phyloP scores from a whole-genome alignment of 2,113 vertebrate species.

The Gavia stellata region DNA sequence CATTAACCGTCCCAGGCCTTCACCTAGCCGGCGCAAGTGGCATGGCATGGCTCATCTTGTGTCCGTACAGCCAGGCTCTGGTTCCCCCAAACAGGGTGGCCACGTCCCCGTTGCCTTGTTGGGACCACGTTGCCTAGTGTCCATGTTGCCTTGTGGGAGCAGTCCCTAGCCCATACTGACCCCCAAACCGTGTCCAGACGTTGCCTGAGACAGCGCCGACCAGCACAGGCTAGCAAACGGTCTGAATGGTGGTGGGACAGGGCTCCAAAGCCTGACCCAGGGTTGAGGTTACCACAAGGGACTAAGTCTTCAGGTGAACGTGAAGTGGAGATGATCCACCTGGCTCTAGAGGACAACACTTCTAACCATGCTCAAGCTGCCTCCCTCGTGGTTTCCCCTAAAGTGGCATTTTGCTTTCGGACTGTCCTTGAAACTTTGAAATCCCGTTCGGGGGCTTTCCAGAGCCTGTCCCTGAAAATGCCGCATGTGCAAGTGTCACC shows the following conservation, averaged over 20 bases:
- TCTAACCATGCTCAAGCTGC: neutral
- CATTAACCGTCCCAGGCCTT: rapidly evolving
- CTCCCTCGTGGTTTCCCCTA: neutral
- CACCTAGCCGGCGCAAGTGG: neutral
- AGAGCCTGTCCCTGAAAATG: neutral
- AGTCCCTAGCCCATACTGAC: neutral
- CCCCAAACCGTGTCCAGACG: rapidly evolving
- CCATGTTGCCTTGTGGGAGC: neutral
- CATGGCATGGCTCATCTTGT: neutral
- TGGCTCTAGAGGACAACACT: neutral
- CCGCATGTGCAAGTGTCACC: neutral
- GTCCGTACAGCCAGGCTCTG: neutral
- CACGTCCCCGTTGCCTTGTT: rapidly evolving
- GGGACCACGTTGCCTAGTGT: neutral
- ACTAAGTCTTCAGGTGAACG: neutral
- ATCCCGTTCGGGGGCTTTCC: neutral
- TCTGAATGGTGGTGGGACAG: neutral
- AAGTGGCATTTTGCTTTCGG: neutral
- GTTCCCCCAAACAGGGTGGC: neutral
- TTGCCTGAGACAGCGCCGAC: neutral
- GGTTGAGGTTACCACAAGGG: neutral
- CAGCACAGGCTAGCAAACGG: neutral
- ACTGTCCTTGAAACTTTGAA: neutral
- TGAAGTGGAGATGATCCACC: neutral
- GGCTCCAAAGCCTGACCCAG: neutral